Evolutionary conservation across 2,888 invertebrate genomes (phyloP).

Genomic region (Eustalomyia histrio): DNA sequence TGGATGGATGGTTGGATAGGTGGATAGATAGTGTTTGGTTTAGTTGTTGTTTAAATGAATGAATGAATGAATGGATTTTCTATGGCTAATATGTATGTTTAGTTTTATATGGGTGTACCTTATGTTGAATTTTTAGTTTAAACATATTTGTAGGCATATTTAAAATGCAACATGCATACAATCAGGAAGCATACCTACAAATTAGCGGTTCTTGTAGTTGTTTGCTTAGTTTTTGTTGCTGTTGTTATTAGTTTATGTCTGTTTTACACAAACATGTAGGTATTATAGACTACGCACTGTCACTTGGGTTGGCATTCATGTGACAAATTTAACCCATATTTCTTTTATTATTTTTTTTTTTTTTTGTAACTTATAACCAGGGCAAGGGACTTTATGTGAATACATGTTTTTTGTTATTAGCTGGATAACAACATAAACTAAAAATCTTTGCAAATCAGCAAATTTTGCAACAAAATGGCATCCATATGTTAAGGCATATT

Average conservation of each 20-base stretch:
- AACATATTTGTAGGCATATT: slow-evolving; percentile 68
- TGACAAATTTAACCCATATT: background rate
- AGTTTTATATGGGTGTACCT: slow-evolving; percentile 34
- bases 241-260: no score
- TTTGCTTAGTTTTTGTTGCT: background rate
- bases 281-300: slow-evolving; percentile 6
- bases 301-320: background rate
- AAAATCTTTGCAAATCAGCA: no score
- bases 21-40: background rate
- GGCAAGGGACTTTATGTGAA: no score
- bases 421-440: no score
- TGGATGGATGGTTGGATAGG: slow-evolving; percentile 1
- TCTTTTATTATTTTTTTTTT: background rate
- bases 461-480: no score
- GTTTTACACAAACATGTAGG: slow-evolving; percentile 1
- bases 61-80: slow-evolving; percentile 65
- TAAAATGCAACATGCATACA: slow-evolving; percentile 73
- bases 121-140: slow-evolving; percentile 8
- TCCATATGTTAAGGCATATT: no score
- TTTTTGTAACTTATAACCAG: no score
- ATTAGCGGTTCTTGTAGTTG: slow-evolving; percentile 57
- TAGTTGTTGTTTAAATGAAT: slow-evolving; percentile 12
- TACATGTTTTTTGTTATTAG: no score
- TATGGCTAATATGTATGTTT: slow-evolving; percentile 59
- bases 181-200: slow-evolving; percentile 64